Evolutionary conservation across 2,797 vertebrate genomes (phyloP), one percentile per base, ranked within the genome.

Genomic region (Rhinogobio ventralis): DNA sequence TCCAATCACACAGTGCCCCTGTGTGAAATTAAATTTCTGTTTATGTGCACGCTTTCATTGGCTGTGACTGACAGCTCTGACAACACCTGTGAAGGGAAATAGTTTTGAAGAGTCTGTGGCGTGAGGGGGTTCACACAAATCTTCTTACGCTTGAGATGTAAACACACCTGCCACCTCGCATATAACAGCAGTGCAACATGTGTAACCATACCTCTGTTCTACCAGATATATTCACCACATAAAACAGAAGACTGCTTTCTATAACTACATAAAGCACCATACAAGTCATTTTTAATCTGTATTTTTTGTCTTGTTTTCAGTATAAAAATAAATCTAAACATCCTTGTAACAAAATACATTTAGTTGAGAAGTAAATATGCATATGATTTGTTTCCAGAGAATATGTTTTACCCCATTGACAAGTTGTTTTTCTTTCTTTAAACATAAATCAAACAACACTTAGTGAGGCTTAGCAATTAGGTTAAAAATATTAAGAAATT

Each of bases 11-110:
- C n/a, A 69, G 69, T 69, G n/a, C 8, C n/a, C 33, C 30, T 81
- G 83, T 87, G 86, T 85, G 79, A 89, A 85, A 87, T 87, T 79
- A 62, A 45, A 89, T 86, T 84, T 86, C 20, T 89, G 83, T 87
- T 80, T 60, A 75, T 79, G 53, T 71, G 69, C 76, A 36, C 23
- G 53, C 51, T 73, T 51, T 86, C 49, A 88, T 83, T 51, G 64
- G 14, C 69, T 75, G 74, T 83, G 81, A 88, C 64, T 76, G 87
- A 85, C 84, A 80, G 45, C 53, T 55, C 36, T 83, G 85, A 86
- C 60, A 60, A 11, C 36, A 86, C 79, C 79, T 77, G 64, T 71
- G 66, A 68, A 42, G 25, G 36, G 45, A 83, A 73, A 55, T 19
- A 5, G 72, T 81, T 79, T 33, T 28, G 73, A 81, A 75, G 28